Evolutionary conservation across 2,113 vertebrate species (phyloP).

Genomic region (Nibea coibor): DNA sequence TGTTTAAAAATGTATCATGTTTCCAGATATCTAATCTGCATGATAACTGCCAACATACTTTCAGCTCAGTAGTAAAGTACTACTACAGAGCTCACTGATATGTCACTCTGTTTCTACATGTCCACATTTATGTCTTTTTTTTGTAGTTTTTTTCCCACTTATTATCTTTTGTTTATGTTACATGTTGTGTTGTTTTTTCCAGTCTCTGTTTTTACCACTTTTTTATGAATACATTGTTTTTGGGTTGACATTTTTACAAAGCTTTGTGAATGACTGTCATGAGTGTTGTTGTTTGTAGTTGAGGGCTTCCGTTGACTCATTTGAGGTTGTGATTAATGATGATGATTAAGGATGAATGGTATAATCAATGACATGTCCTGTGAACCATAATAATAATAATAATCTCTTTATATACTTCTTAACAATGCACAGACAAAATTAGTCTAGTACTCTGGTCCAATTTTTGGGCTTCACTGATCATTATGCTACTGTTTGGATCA

Average conservation of each 20-base stretch:
- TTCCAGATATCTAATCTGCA: not conserved
- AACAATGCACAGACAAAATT: no score
- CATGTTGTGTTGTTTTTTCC: not conserved
- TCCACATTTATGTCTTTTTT: not conserved
- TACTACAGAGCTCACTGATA: not conserved
- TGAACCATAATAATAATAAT: no score
- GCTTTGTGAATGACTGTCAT: not conserved
- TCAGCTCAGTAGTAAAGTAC: not conserved
- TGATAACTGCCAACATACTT: not conserved
- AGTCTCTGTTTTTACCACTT: not conserved
- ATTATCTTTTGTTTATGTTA: not conserved
- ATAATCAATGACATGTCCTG: no score
- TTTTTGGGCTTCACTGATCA: no score
- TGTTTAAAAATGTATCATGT: not conserved
- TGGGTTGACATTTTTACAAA: not conserved
- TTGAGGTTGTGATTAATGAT: no score
- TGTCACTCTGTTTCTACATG: not conserved
- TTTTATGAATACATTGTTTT: not conserved
- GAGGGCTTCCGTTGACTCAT: no score
- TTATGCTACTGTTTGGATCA: no score
- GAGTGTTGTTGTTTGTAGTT: no score
- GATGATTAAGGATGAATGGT: no score
- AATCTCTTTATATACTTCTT: no score
- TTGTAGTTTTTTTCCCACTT: not conserved
- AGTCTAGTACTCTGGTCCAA: no score